Evolutionary conservation across 2,113 vertebrate genomes (phyloP), one percentile per base, ranked within the genome.

Genomic region (Egretta garzetta): DNA sequence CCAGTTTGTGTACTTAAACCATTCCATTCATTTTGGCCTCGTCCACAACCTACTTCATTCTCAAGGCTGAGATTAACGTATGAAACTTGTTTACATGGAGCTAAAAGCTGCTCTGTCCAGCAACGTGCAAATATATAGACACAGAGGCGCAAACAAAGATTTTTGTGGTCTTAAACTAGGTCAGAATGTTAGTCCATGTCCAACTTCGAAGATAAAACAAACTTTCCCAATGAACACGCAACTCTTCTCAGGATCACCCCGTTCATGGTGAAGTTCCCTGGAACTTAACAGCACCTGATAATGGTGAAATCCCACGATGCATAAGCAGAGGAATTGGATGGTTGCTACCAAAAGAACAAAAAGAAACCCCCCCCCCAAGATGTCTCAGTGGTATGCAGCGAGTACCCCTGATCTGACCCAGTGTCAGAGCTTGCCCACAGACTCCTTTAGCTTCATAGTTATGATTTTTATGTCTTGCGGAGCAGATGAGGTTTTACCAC

Each of bases 1-100:
- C 30, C 41, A 18, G 0, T 6, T 10, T 0, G 1, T 43, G 21
- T 28, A 9, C 39, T 53, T 20, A 21, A 56, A n/a, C 10, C 0
- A 0, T 4, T 6, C 41, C 8, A 5, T 3, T 37, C 8, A 0
- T 74, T 28, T 33, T 16, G 73, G 55, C 28, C 62, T 55, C 72
- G 4, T 0, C 3, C 3, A 0, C 4, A 41, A 12, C 6, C 74
- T 53, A 10, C 41, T 88, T 81, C 24, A 3, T 20, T 39, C 59
- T 21, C 82, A 62, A 39, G 71, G 77, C 24, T 82, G 60, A 3
- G 74, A 28, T 14, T 2, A 27, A 41, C 0, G 12, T 2, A 1
- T 32, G 71, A 74, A 15, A 55, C 45, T 35, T 45, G 30, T 14
- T 47, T 52, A 4, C 30, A 35, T 4, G 1, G 33, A 39, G 16